Conservation (phyloP, 2,113 vertebrate genomes). For the Numida meleagris region DNA sequence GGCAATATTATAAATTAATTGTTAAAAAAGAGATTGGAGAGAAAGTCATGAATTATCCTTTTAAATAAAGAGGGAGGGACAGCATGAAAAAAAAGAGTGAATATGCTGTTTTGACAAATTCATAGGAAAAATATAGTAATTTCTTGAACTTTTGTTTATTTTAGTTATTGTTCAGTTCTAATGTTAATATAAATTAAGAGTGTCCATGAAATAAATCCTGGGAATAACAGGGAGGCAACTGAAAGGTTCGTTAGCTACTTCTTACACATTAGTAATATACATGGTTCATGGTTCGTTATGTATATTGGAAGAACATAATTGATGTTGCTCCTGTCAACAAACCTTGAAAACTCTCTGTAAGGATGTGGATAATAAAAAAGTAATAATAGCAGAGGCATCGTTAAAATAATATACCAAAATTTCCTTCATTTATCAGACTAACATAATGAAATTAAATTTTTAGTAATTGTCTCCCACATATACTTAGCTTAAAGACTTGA, state of each 20-base stretch:
- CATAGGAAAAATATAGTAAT: not conserved
- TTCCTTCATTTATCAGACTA: conserved; percentile 2
- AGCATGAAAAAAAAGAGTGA: not conserved
- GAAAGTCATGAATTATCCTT: not conserved
- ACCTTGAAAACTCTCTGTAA: not conserved
- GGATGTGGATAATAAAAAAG: not conserved
- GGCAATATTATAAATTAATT: not conserved
- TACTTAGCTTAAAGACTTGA: not conserved
- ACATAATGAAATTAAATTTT: not conserved
- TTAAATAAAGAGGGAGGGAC: not conserved
- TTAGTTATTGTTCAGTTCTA: not conserved
- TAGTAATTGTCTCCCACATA: not conserved
- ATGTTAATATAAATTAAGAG: not conserved
- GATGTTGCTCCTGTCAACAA: not conserved
- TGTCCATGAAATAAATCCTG: not conserved
- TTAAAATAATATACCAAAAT: not conserved
- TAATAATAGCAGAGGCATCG: not conserved
- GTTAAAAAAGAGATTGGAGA: not conserved
- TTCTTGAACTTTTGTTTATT: not conserved
- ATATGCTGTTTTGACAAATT: not conserved
- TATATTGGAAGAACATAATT: not conserved
- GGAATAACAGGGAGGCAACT: not conserved
- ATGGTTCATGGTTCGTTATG: not conserved
- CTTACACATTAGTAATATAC: not conserved
- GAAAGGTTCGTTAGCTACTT: not conserved